Conservation (phyloP, 1,140 invertebrate genomes). For the Teleogryllus occipitalis region DNA sequence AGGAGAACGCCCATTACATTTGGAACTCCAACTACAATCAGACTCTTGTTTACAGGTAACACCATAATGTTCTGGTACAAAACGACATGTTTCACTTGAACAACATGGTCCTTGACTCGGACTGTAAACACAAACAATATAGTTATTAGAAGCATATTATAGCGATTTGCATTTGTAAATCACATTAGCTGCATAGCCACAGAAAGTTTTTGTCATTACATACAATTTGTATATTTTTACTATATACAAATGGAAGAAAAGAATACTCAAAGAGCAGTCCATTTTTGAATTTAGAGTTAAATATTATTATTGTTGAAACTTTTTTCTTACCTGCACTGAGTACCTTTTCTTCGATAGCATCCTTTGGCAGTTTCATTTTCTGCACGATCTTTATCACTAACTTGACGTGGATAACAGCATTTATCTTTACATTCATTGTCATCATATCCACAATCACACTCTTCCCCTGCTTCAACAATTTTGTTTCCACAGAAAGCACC, state of each 20-base stretch:
- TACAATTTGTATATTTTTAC: too few species aligned
- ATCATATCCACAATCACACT: slow-evolving; percentile 98
- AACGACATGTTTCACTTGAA: slow-evolving; percentile 67
- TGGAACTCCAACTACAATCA: slow-evolving; percentile 78
- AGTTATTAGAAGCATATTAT: slow-evolving; percentile 24
- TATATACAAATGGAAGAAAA: too few species aligned
- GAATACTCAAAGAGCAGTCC: too few species aligned
- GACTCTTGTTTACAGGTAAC: slow-evolving; percentile 73
- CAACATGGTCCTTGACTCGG: slow-evolving; percentile 97
- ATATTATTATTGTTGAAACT: too few species aligned
- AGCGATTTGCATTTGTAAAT: too few species aligned
- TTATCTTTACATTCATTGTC: slow-evolving; percentile 83
- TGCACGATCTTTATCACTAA: slow-evolving; percentile 58
- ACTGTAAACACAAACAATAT: slow-evolving; percentile 43
- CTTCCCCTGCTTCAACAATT: slow-evolving; percentile 94
- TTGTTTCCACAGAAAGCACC: slow-evolving; percentile 99
- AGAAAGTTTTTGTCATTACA: too few species aligned
- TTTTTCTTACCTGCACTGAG: slow-evolving; percentile 63
- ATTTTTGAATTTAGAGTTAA: too few species aligned
- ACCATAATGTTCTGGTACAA: slow-evolving; percentile 53
- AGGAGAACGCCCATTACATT: slow-evolving; percentile 75
- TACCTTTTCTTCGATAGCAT: slow-evolving; percentile 58
- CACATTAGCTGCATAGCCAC: too few species aligned
- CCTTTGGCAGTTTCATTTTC: slow-evolving; percentile 66
- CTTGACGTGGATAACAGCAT: slow-evolving; percentile 85